Evolutionary conservation across 2,888 invertebrate genomes (phyloP).

Genomic region (Phalangium opilio): DNA sequence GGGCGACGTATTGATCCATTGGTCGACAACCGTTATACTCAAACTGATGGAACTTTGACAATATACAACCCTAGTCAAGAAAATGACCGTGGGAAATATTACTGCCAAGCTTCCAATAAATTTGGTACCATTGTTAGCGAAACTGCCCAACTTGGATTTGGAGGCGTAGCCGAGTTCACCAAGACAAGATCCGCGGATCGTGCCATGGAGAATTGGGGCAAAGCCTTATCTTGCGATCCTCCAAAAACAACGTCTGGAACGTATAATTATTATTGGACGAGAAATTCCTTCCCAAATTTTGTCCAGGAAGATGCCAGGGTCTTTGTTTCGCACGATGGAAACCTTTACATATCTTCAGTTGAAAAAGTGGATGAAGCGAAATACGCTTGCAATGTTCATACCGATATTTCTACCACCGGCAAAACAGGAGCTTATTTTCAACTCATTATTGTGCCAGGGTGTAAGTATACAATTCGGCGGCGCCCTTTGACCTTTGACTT

Average conservation of each 20-base stretch:
- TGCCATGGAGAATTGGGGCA: conserved; percentile 85
- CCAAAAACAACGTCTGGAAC: conserved; percentile 71
- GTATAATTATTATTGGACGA: conserved; percentile 69
- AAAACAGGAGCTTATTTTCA: conserved; percentile 78
- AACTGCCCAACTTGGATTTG: conserved; percentile 72
- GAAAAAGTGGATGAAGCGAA: conserved; percentile 77
- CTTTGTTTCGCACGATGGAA: conserved; percentile 85
- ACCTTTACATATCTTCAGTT: conserved; percentile 82
- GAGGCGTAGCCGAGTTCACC: conserved; percentile 75
- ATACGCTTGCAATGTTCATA: conserved; percentile 83
- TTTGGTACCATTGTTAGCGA: conserved; percentile 79
- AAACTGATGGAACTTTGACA: conserved; percentile 80
- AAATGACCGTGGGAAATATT: conserved; percentile 70
- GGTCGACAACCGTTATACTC: conserved; percentile 53
- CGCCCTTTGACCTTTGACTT: neutral
- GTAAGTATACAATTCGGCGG: conserved; percentile 34
- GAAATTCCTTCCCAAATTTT: conserved; percentile 75
- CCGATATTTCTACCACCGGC: conserved; percentile 67
- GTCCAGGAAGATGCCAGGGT: conserved; percentile 83
- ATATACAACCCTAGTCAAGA: conserved; percentile 64
- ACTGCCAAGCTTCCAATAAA: conserved; percentile 76
- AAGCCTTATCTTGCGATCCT: conserved; percentile 78
- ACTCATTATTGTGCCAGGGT: conserved; percentile 63
- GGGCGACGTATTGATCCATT: conserved; percentile 62
- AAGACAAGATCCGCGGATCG: conserved; percentile 64